These are phyloP conservation scores for Lates calcarifer DNA, from an alignment of 2,113 vertebrate genomes.

Conservation along the genomic window DNA sequence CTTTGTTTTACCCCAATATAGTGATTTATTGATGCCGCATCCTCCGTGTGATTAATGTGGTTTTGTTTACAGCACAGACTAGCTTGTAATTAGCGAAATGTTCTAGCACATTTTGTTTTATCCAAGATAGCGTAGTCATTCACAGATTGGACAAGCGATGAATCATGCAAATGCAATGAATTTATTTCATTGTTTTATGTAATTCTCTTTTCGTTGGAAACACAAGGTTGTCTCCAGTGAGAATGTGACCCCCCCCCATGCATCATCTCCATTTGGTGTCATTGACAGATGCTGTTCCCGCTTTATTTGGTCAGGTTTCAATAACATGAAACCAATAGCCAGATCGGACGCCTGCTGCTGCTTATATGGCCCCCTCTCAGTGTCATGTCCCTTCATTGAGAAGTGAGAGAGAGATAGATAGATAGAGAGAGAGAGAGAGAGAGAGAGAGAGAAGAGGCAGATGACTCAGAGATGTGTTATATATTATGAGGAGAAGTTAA, in stretches of 20 bases:
- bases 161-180: constrained; percentile 65
- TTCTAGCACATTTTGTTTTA: constrained; percentile 68
- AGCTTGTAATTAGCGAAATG: constrained; percentile 65
- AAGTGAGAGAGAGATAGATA: constrained; percentile 45
- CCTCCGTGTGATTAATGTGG: constrained; percentile 53
- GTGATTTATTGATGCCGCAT: constrained; percentile 57
- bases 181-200: constrained; percentile 61
- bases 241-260: constrained; percentile 6
- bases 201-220: constrained; percentile 35
- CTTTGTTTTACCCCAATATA: constrained; percentile 58
- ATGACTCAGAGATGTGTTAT: constrained; percentile 78
- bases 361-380: constrained; percentile 58
- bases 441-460: constrained; percentile 24
- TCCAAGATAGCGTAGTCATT: constrained; percentile 59
- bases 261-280: constrained; percentile 72
- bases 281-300: constrained; percentile 72
- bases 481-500: constrained; percentile 80
- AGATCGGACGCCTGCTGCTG: constrained; percentile 72
- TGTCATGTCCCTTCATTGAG: constrained; percentile 71
- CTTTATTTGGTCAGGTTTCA: constrained; percentile 79
- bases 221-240: constrained; percentile 22
- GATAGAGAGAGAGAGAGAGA: constrained; percentile 34
- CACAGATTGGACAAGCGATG: constrained; percentile 65
- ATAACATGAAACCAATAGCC: constrained; percentile 76
- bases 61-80: constrained; percentile 67